Base-by-base conservation (phyloP, 2,797 vertebrate species). In the Gobionotothen gibberifrons region DNA sequence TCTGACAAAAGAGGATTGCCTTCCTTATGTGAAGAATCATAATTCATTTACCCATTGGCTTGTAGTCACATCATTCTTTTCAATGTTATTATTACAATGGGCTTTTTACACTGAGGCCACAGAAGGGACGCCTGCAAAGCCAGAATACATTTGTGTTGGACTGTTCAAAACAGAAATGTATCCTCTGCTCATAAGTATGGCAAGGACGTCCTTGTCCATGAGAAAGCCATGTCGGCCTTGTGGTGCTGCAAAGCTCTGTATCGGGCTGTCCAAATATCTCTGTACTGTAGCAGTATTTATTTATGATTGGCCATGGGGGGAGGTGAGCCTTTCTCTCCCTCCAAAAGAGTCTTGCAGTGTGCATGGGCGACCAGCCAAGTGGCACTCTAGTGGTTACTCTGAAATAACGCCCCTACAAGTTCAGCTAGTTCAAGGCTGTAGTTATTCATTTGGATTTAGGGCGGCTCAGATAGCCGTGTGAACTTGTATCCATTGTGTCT, bases 261-360 rank as follows among this genome's bases (percentile, higher is more conserved):
- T 84, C 58, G 59, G 85, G 84, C 87, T 91, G 86, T 91, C 87
- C 89, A 92, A 91, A 93, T 92, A 93, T 90, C 92, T 92, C 89
- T 90, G 76, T 86, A 88, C 89, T 90, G 76, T 86, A 88, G 90
- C 87, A 83, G 72, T 91, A 93, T 92, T 94, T 92, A 93, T 93
- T 93, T 86, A 92, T 92, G 84, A 88, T 92, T 78, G 87, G 79
- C 88, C 76, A 79, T 78, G 79, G 89, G 85, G 77, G 85, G 86
- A 82, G 88, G 85, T 78, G 83, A 82, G 67, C 71, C 71, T 67
- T 85, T 89, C 86, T 85, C 76, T 85, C 77, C 79, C 77, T 85
- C 79, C 76, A 78, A 79, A 84, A 85, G 79, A 85, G 82, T 81
- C 71, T 48, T 76, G 87, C 85, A 73, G 80, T 78, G 81, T 86